These are phyloP conservation scores for Sebastes variabilis DNA, from an alignment of 2,797 vertebrate genomes.

Conservation along the genomic window DNA sequence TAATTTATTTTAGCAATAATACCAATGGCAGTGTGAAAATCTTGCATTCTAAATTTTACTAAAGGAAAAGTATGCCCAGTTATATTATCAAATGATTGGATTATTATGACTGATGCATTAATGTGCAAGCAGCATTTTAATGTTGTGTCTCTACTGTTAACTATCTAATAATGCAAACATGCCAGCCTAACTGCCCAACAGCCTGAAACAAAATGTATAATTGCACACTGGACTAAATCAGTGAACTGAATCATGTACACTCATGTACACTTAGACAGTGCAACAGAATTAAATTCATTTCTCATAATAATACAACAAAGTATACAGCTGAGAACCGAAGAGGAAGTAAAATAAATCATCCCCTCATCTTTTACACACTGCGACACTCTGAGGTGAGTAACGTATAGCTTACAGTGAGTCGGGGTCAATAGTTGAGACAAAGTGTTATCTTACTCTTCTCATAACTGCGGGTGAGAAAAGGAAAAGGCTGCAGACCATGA, in stretches of 20 bases:
- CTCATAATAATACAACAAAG: background rate
- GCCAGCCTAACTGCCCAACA: background rate
- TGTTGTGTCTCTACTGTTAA: background rate
- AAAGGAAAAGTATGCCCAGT: background rate
- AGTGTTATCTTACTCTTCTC: slow-evolving; percentile 40
- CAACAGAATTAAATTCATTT: background rate
- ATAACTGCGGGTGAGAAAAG: slow-evolving; percentile 29
- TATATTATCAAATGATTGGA: background rate
- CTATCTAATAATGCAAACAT: background rate
- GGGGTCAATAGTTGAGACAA: slow-evolving; percentile 54
- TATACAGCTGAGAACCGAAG: background rate
- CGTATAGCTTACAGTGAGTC: background rate
- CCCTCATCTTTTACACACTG: background rate
- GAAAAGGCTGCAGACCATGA: background rate
- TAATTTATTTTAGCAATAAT: background rate
- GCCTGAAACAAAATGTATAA: background rate
- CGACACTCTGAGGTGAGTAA: slow-evolving; percentile 11
- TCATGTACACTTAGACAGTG: background rate
- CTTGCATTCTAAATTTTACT: background rate
- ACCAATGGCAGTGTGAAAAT: background rate
- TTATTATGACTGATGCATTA: background rate
- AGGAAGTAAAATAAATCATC: background rate
- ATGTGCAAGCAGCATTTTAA: background rate
- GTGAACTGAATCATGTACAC: background rate
- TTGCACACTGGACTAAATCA: background rate